A percentile compares a stretch with the other conserved stretches of the same genome.
These are phyloP conservation scores for Mystacornis crossleyi DNA, from an alignment of 2,113 vertebrate species.

Conservation along the genomic window DNA sequence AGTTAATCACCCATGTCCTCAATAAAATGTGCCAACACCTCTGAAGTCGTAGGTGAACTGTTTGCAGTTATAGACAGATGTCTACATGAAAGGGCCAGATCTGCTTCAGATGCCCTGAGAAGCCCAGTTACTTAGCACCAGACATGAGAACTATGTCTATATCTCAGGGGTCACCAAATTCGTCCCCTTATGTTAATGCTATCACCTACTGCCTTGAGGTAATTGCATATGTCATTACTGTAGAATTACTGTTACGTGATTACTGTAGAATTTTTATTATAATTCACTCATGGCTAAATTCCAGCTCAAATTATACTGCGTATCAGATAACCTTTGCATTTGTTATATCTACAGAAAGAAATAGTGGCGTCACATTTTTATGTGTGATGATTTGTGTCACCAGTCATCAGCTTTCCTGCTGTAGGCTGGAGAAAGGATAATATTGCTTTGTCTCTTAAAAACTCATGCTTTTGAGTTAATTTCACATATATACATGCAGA, in stretches of 20 bases:
- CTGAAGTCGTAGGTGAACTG: not conserved
- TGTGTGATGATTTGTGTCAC: not conserved
- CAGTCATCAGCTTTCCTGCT: not conserved
- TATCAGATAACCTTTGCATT: not conserved
- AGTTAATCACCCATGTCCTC: not conserved
- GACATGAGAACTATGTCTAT: not conserved
- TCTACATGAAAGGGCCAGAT: not conserved
- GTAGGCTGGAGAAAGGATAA: not conserved
- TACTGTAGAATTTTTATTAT: constrained; percentile 21
- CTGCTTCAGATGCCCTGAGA: not conserved
- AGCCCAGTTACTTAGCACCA: not conserved
- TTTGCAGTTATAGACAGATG: not conserved
- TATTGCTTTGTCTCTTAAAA: not conserved
- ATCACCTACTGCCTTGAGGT: constrained; percentile 17
- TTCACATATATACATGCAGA: not conserved
- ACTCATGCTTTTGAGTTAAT: not conserved
- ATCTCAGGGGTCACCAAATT: constrained; percentile 16
- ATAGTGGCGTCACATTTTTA: not conserved
- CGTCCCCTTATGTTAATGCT: constrained; percentile 9
- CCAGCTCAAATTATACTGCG: not conserved
- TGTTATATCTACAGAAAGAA: not conserved
- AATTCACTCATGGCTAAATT: constrained; percentile 45
- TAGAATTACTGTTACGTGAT: no score
- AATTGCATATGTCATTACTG: constrained; percentile 47
- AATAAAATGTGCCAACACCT: not conserved